These are phyloP conservation scores for Oceanites oceanicus DNA, from an alignment of 2,113 vertebrate species.

Conservation along the genomic window DNA sequence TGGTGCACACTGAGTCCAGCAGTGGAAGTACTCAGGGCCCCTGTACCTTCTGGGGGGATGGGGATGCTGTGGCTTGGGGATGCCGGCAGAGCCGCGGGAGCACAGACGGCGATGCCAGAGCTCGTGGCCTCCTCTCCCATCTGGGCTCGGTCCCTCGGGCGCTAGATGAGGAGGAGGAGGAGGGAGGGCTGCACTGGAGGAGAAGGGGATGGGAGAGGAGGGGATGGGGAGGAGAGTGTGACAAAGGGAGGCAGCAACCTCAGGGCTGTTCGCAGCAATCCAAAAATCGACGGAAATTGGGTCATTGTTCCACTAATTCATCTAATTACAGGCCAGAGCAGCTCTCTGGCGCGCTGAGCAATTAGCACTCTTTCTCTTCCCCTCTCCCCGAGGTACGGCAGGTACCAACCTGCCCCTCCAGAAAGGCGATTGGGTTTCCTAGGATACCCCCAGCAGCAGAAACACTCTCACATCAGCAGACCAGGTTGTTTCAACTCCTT, in stretches of 20 bases:
- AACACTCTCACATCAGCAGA: slow-evolving; percentile 23
- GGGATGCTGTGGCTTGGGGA: background rate
- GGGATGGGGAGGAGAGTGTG: background rate
- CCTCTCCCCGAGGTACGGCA: slow-evolving; percentile 1
- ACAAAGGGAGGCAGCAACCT: background rate
- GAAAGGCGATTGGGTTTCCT: slow-evolving; percentile 65
- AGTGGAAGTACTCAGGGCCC: background rate
- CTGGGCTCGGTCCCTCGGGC: background rate
- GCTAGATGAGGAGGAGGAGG: background rate
- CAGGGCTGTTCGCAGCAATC: background rate
- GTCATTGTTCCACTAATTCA: slow-evolving; percentile 61
- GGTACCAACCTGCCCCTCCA: slow-evolving; percentile 35
- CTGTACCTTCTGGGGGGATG: background rate
- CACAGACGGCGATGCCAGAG: rapidly evolving
- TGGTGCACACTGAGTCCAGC: background rate
- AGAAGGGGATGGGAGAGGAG: background rate
- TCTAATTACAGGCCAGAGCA: slow-evolving; percentile 66
- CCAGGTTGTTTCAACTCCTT: background rate
- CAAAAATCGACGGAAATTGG: slow-evolving; percentile 49
- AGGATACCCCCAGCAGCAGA: slow-evolving; percentile 55
- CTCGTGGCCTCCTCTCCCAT: background rate
- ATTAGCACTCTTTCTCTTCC: slow-evolving; percentile 44
- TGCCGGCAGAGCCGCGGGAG: background rate
- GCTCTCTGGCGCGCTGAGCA: slow-evolving; percentile 34
- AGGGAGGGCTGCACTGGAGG: background rate